Conservation (phyloP, 2,113 vertebrate genomes). For the Carassius auratus region DNA sequence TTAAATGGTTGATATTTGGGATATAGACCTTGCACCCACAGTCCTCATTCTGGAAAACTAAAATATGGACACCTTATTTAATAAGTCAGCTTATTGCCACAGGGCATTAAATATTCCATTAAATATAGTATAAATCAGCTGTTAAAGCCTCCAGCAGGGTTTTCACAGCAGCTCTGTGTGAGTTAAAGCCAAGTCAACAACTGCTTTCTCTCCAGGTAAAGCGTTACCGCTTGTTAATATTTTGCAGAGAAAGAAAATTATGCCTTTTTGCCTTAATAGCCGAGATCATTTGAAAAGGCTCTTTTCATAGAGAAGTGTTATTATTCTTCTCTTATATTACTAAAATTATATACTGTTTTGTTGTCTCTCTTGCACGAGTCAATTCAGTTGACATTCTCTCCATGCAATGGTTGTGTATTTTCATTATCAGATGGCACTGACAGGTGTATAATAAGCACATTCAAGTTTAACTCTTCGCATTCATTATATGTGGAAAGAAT, state of each 20-base stretch:
- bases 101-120: neutral
- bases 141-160: conserved; percentile 6
- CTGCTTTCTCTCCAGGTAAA: conserved; percentile 8
- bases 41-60: too few species aligned
- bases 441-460: conserved; percentile 32
- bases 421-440: neutral
- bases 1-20: too few species aligned
- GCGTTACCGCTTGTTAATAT: neutral
- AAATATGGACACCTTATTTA: neutral
- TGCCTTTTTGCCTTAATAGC: conserved; percentile 26
- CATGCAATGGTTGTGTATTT: conserved; percentile 14
- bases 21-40: too few species aligned
- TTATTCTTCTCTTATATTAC: conserved; percentile 47
- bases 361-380: conserved; percentile 36
- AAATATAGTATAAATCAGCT: neutral
- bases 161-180: neutral
- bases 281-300: conserved; percentile 29
- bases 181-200: neutral
- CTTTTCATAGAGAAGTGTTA: conserved; percentile 37
- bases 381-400: conserved; percentile 23
- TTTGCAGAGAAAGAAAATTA: conserved; percentile 13
- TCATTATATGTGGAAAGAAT: conserved; percentile 2
- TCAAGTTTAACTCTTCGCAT: neutral
- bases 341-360: conserved; percentile 39
- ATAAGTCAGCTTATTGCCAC: neutral